Evolutionary conservation across 2,888 invertebrate genomes (phyloP).

Genomic region (Lepidochitona cinerea): DNA sequence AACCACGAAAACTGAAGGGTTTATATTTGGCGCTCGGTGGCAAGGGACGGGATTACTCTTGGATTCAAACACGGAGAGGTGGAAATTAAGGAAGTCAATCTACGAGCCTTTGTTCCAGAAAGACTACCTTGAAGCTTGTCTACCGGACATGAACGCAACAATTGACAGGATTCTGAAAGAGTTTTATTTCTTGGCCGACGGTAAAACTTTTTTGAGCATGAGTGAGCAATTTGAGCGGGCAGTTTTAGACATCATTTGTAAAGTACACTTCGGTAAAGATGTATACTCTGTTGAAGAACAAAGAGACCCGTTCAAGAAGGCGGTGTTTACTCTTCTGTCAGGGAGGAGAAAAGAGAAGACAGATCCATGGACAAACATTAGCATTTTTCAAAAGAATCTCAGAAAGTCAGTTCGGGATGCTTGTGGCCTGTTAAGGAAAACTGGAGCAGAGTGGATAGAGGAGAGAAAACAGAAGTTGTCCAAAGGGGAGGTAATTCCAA

Average conservation of each 20-base stretch:
- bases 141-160: neutral
- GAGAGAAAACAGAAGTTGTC: neutral
- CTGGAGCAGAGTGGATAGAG: neutral
- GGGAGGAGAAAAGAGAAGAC: no score
- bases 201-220: neutral
- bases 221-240: neutral
- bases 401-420: neutral
- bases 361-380: neutral
- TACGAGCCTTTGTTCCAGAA: neutral
- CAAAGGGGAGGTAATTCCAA: neutral
- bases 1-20: neutral
- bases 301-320: neutral
- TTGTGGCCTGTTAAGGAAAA: neutral
- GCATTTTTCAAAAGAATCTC: neutral
- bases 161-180: neutral
- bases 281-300: neutral
- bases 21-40: neutral
- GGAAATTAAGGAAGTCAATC: neutral
- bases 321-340: neutral
- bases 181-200: neutral
- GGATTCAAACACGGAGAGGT: neutral
- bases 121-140: neutral
- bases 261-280: neutral
- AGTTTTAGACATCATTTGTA: neutral
- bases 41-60: neutral